phyloP scores from a whole-genome alignment of 2,888 invertebrate genomes.

The Dimorphilus gyrociliatus region DNA sequence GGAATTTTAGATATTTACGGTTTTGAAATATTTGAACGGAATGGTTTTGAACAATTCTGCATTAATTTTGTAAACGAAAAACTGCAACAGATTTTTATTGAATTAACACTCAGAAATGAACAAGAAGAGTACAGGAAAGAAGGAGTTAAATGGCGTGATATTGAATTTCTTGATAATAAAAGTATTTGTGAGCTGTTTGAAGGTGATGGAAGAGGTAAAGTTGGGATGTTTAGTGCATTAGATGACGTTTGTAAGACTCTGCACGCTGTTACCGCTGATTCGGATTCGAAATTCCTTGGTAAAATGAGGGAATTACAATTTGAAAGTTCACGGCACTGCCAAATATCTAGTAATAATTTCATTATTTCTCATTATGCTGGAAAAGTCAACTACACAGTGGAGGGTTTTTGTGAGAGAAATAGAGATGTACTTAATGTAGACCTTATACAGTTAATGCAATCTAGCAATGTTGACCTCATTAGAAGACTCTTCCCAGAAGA shows the following conservation, averaged over 20 bases:
- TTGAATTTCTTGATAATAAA: constrained; percentile 54
- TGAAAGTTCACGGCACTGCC: constrained; percentile 49
- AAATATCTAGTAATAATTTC: constrained; percentile 42
- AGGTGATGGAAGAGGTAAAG: constrained; percentile 42
- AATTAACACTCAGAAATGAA: constrained; percentile 52
- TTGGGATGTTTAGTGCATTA: constrained; percentile 49
- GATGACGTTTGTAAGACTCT: constrained; percentile 54
- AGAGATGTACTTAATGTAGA: constrained; percentile 51
- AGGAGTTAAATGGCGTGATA: constrained; percentile 51
- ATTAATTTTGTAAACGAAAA: constrained; percentile 57
- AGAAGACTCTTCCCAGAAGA: constrained; percentile 46
- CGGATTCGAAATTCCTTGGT: constrained; percentile 44
- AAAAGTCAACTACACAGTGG: constrained; percentile 47
- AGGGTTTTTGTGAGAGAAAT: constrained; percentile 52
- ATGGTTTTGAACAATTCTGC: constrained; percentile 55
- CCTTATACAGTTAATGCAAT: constrained; percentile 50
- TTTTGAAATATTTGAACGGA: constrained; percentile 52
- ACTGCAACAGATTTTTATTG: constrained; percentile 54
- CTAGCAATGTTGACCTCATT: constrained; percentile 44
- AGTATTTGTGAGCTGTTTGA: constrained; percentile 53
- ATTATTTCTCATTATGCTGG: constrained; percentile 52
- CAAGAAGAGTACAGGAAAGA: constrained; percentile 53
- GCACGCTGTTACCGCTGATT: constrained; percentile 50
- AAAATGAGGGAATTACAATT: constrained; percentile 2
- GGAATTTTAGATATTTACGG: constrained; percentile 56